Conservation (phyloP, 2,797 vertebrate genomes). For the Kryptopterus vitreolus region DNA sequence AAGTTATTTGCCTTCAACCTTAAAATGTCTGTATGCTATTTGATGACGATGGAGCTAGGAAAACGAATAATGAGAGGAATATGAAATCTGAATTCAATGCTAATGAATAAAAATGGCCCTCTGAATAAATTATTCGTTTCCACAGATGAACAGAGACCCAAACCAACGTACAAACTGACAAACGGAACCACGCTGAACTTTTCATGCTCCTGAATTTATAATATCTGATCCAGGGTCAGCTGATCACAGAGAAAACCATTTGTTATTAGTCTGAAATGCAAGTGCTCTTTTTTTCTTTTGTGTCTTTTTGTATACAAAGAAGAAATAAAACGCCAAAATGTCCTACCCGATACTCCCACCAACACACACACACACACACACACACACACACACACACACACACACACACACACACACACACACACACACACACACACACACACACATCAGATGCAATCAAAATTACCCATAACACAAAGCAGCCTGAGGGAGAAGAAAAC, state of each 20-base stretch:
- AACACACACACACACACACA: not conserved
- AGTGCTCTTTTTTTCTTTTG: not conserved
- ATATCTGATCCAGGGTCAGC: not conserved
- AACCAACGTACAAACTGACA: not conserved
- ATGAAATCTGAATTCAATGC: conserved; percentile 37
- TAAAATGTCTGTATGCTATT: conserved; percentile 25
- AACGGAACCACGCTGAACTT: not conserved
- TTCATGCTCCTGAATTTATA: not conserved
- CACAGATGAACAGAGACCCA: conserved; percentile 11
- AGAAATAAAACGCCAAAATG: not conserved
- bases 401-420: not conserved
- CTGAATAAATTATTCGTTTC: conserved; percentile 28
- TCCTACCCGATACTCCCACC: no score
- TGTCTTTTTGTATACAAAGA: not conserved
- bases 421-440: not conserved
- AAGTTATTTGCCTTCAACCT: conserved; percentile 10
- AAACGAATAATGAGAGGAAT: conserved; percentile 51
- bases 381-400: not conserved
- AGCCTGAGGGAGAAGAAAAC: not conserved
- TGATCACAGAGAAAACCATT: not conserved
- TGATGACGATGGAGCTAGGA: conserved; percentile 44
- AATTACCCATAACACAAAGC: conserved; percentile 10
- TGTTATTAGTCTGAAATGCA: not conserved
- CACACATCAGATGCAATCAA: not conserved
- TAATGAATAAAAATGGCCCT: conserved; percentile 46